Evolutionary conservation across 2,888 invertebrate species (phyloP).

Genomic region (Deroplatys truncata): DNA sequence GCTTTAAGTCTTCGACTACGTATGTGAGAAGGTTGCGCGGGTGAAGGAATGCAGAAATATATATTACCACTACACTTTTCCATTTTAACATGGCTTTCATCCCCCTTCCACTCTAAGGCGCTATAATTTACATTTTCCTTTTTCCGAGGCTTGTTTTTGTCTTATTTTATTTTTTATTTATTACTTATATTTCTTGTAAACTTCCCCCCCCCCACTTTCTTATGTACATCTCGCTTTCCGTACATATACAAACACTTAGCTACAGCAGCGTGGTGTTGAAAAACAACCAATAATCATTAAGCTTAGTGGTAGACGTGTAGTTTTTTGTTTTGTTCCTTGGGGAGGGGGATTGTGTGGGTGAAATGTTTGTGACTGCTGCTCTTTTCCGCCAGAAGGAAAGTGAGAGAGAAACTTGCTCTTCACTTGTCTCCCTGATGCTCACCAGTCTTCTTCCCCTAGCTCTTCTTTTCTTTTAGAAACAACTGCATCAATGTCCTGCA

Average conservation of each 20-base stretch:
- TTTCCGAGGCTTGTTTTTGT: not conserved
- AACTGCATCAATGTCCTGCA: not conserved
- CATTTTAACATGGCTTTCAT: slow-evolving; percentile 10
- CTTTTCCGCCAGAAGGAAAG: not conserved
- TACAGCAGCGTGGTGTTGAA: slow-evolving; percentile 5
- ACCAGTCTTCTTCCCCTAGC: not conserved
- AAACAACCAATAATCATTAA: slow-evolving; percentile 26
- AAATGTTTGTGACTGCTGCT: not conserved
- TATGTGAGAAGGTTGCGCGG: not conserved
- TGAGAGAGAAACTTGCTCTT: not conserved
- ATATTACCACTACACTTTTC: slow-evolving; percentile 19
- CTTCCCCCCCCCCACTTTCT: not conserved
- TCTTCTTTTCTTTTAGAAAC: not conserved
- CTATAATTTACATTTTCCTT: slow-evolving; percentile 27
- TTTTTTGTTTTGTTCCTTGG: slow-evolving; percentile 1
- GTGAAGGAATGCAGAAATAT: slow-evolving; percentile 3
- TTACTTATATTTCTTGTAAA: slow-evolving; percentile 5
- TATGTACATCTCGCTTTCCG: not conserved
- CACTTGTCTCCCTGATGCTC: not conserved
- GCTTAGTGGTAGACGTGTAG: not conserved
- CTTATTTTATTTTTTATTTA: slow-evolving; percentile 2
- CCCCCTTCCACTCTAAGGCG: slow-evolving; percentile 12
- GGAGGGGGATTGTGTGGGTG: not conserved
- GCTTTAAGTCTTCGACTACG: not conserved
- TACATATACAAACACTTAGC: not conserved